Evolutionary conservation across 1,140 invertebrate species (phyloP), one percentile per base, ranked within the genome.

Genomic region (Galendromus occidentalis): DNA sequence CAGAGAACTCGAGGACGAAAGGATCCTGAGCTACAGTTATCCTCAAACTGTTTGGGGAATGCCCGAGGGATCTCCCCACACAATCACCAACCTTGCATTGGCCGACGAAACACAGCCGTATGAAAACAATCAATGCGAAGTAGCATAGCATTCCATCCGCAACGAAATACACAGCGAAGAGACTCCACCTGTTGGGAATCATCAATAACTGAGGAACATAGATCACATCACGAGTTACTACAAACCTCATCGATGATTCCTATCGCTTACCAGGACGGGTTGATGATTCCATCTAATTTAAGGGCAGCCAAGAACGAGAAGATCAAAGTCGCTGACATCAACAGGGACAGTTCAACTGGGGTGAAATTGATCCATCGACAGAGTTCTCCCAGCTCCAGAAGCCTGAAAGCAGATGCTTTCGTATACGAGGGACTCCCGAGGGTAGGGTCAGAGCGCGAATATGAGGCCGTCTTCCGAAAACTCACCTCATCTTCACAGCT

Each of bases 361-460:
- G 91, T 93, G 64, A 95, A 78, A 68, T 91, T 89, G 30, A 95
- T 79, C 91, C 91, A 95, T 66, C 84, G 82, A n/a, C 89, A 86
- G 59, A 94, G 78, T 76, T 96, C 91, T 70, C 85, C 82, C 28
- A 93, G 25, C 9, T 59, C 51, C 51, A 59, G 33, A 25, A 66
- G 47, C 41, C 55, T 33, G 22, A 65, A 39, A 51, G 33, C 33
- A 9, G 9, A 9, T n/a, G n/a, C n/a, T n/a, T n/a, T n/a, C n/a
- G 33, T 39, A 39, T 4, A 4, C 9, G 33, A 6, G 33, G 33
- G 4, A 39, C 9, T 39, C 4, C 9, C 33, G 4, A 39, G 4
- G 4, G 33, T 6, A 39, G 9, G 33, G 33, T 39, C n/a, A n/a
- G n/a, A n/a, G n/a, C n/a, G n/a, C n/a, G n/a, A n/a, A n/a, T n/a